These are phyloP conservation scores for Drosophila azteca DNA, from an alignment of 1,140 invertebrate genomes.

Conservation along the genomic window DNA sequence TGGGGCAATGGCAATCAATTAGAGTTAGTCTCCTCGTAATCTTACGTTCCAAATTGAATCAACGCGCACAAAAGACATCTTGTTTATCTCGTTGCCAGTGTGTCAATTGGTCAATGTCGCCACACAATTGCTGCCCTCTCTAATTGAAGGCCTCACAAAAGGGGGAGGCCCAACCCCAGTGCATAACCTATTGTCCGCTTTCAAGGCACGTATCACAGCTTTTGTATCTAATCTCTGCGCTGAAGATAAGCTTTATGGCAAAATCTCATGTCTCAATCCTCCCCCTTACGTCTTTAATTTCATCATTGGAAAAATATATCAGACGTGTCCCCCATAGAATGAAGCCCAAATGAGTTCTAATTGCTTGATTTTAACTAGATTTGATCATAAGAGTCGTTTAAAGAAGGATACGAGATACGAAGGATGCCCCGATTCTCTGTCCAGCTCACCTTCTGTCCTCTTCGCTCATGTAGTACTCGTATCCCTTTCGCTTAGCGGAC, in stretches of 20 bases:
- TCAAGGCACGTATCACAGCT: conserved; percentile 29
- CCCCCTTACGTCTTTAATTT: conserved; percentile 50
- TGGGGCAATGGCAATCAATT: conserved; percentile 2
- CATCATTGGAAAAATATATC: conserved; percentile 41
- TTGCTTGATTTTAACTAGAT: neutral
- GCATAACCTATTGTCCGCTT: conserved; percentile 38
- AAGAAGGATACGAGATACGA: neutral
- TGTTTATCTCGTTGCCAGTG: conserved; percentile 40
- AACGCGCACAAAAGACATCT: conserved; percentile 47
- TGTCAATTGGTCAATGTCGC: conserved; percentile 79
- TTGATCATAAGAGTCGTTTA: too few species aligned
- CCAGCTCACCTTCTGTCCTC: conserved; percentile 85
- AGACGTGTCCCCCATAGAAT: too few species aligned
- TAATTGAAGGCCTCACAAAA: conserved; percentile 64
- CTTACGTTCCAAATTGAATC: conserved; percentile 29
- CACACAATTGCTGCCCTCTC: conserved; percentile 51
- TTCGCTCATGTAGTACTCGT: conserved; percentile 85
- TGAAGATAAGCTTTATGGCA: conserved; percentile 54
- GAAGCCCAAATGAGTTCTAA: too few species aligned
- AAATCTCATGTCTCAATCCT: conserved; percentile 3
- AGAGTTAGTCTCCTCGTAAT: conserved; percentile 21
- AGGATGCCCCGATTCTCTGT: neutral
- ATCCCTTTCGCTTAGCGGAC: conserved; percentile 84
- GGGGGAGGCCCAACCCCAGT: conserved; percentile 20
- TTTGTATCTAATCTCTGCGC: conserved; percentile 65